Evolutionary conservation across 2,888 invertebrate genomes (phyloP).

Genomic region (Cephus rjabovi): DNA sequence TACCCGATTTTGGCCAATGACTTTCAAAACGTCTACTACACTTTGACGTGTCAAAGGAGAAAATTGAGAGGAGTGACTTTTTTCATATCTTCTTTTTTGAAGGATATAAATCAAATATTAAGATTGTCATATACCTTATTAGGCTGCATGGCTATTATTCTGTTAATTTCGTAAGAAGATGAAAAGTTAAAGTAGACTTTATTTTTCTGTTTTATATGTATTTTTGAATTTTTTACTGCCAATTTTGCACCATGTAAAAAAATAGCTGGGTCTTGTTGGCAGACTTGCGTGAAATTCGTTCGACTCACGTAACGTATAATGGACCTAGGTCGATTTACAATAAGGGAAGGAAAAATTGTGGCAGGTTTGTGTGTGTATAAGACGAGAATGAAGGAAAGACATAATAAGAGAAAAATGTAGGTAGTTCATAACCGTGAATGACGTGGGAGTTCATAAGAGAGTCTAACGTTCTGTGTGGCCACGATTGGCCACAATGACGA

Average conservation of each 20-base stretch:
- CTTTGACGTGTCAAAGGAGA: background rate
- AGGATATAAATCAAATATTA: background rate
- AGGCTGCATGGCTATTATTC: background rate
- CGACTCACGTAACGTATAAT: background rate
- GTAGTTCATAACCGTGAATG: conserved; percentile 41
- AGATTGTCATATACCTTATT: background rate
- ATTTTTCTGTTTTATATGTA: background rate
- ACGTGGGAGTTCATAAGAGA: conserved; percentile 51
- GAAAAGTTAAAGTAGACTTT: background rate
- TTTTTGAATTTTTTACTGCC: background rate
- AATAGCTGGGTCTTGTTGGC: background rate
- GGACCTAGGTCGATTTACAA: background rate
- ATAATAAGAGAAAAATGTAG: conserved; percentile 3
- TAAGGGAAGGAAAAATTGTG: conserved; percentile 13
- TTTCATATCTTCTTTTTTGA: background rate
- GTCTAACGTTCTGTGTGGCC: conserved; percentile 50
- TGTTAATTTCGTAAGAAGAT: background rate
- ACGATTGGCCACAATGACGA: conserved; percentile 33
- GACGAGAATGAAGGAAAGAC: background rate
- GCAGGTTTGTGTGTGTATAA: conserved; percentile 1
- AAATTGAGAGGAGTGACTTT: background rate
- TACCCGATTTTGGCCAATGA: background rate
- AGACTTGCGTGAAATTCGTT: background rate
- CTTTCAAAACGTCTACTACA: background rate
- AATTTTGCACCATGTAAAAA: background rate